phyloP scores from a whole-genome alignment of 2,113 vertebrate genomes.

The Dasyprocta punctata region DNA sequence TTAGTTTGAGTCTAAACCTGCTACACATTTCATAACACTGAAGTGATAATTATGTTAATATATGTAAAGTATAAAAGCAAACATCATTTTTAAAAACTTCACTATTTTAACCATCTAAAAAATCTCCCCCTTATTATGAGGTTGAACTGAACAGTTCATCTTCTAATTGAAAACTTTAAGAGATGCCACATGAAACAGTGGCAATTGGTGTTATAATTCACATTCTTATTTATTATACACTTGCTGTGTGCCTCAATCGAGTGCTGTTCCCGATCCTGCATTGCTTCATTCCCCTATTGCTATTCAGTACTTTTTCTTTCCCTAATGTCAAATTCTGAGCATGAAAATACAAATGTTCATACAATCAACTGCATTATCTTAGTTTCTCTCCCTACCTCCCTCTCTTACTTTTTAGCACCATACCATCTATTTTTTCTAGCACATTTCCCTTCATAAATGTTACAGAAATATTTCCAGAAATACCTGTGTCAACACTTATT shows the following conservation, averaged over 20 bases:
- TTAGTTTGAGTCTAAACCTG: not conserved
- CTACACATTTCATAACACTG: not conserved
- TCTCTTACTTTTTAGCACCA: not conserved
- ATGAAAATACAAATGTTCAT: not conserved
- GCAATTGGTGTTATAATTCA: not conserved
- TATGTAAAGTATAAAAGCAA: not conserved
- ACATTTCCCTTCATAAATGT: slow-evolving; percentile 41
- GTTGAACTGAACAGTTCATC: not conserved
- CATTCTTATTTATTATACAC: not conserved
- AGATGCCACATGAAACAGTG: not conserved
- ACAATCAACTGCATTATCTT: not conserved
- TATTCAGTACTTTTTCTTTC: not conserved
- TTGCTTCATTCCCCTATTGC: not conserved
- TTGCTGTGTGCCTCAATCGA: not conserved
- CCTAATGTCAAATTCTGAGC: not conserved
- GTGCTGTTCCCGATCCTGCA: not conserved
- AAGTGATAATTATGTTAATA: not conserved
- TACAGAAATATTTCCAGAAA: slow-evolving; percentile 34
- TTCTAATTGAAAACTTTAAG: not conserved
- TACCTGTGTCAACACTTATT: slow-evolving; percentile 6
- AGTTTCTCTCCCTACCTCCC: not conserved
- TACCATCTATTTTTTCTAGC: slow-evolving; percentile 42
- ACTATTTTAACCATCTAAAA: slow-evolving; percentile 21
- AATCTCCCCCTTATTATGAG: not conserved
- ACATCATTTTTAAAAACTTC: not conserved